Percentiles rank a stretch among this genome's conserved stretches.
These are phyloP conservation scores for Cyprinodon tularosa DNA, from an alignment of 2,113 vertebrate species.

Conservation along the genomic window DNA sequence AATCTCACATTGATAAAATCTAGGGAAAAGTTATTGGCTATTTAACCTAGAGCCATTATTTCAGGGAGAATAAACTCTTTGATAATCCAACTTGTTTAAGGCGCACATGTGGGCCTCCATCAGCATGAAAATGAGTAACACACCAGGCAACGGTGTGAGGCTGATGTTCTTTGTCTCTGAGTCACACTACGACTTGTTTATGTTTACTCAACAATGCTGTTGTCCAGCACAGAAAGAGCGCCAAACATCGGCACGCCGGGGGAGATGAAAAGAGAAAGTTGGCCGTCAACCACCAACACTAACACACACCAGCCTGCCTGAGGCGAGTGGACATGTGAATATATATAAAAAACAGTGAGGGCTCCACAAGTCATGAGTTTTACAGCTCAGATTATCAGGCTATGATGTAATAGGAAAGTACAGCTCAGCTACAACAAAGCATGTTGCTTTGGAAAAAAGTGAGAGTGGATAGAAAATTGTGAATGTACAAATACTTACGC, in stretches of 20 bases:
- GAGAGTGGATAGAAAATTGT: slow-evolving; percentile 21
- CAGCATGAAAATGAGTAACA: slow-evolving; percentile 48
- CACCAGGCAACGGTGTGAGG: slow-evolving; percentile 33
- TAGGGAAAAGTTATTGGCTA: slow-evolving; percentile 21
- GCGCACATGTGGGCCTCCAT: slow-evolving; percentile 51
- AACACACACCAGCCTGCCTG: slow-evolving; percentile 22
- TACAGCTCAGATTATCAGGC: slow-evolving; percentile 57
- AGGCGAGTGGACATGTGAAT: slow-evolving; percentile 25
- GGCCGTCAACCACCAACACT: slow-evolving; percentile 45
- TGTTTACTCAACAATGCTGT: slow-evolving; percentile 53
- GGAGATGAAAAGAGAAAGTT: slow-evolving; percentile 60
- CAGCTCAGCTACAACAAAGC: slow-evolving; percentile 58
- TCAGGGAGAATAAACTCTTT: slow-evolving; percentile 37
- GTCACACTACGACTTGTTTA: slow-evolving; percentile 48
- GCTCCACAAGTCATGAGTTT: slow-evolving; percentile 61
- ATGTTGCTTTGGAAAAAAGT: slow-evolving; percentile 46
- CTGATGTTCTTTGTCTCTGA: slow-evolving; percentile 47
- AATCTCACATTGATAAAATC: background rate
- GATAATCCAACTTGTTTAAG: slow-evolving; percentile 50
- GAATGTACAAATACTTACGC: slow-evolving; percentile 20
- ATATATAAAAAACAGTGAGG: slow-evolving; percentile 50
- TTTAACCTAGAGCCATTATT: slow-evolving; percentile 20
- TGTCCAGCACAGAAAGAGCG: slow-evolving; percentile 30
- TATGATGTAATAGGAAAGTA: slow-evolving; percentile 69
- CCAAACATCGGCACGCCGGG: slow-evolving; percentile 49